Conservation (phyloP, 2,888 invertebrate genomes). For the Sisyra nigra region DNA sequence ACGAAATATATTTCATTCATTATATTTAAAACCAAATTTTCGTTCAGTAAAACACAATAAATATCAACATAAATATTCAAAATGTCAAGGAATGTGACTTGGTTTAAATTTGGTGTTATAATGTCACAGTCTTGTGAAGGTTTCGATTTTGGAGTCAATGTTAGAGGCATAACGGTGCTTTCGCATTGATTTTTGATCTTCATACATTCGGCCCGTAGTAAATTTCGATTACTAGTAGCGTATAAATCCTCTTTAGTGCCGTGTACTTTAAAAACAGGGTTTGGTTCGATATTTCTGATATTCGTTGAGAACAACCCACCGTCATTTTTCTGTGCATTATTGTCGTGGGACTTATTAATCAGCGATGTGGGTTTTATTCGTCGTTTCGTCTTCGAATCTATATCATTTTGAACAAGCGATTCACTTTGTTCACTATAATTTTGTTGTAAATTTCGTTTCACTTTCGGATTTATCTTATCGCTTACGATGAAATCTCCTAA, state of each 20-base stretch:
- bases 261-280: constrained; percentile 27
- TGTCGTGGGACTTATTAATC: constrained; percentile 21
- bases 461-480: not conserved
- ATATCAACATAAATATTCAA: constrained; percentile 38
- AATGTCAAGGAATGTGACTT: constrained; percentile 32
- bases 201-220: constrained; percentile 29
- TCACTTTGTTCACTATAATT: too few species aligned
- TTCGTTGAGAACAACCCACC: constrained; percentile 16
- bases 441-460: too few species aligned
- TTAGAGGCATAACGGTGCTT: constrained; percentile 18
- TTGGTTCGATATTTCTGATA: constrained; percentile 21
- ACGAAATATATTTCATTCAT: constrained; percentile 54
- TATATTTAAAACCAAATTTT: constrained; percentile 44
- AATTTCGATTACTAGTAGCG: constrained; percentile 27
- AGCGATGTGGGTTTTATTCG: constrained; percentile 2
- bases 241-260: constrained; percentile 23
- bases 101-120: constrained; percentile 26
- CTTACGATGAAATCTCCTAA: constrained; percentile 5
- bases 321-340: constrained; percentile 18
- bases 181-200: constrained; percentile 21
- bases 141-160: constrained; percentile 11
- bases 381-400: not conserved
- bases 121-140: constrained; percentile 16
- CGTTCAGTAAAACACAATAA: constrained; percentile 39
- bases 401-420: too few species aligned